Percentiles rank a stretch among this genome's conserved stretches.
Evolutionary conservation across 1,140 invertebrate genomes (phyloP).

Genomic region (Epicauta chinensis): DNA sequence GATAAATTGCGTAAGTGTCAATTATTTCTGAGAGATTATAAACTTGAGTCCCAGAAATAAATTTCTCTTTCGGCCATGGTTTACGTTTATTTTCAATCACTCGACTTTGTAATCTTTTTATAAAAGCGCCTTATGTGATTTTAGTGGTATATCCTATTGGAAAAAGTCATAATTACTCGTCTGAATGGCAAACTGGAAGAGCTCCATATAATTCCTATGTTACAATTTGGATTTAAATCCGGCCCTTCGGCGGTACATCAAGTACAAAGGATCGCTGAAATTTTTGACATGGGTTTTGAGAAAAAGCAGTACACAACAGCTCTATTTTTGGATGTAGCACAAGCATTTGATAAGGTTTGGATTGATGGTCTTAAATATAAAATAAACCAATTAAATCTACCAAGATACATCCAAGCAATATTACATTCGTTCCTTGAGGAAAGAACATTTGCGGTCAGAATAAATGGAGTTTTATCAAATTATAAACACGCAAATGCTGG

Average conservation of each 20-base stretch:
- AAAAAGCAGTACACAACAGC: conserved; percentile 5
- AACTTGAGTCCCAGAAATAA: too few relatives aligned
- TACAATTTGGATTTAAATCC: conserved; percentile 28
- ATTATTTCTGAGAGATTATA: too few relatives aligned
- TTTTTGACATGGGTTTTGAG: conserved; percentile 4
- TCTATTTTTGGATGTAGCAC: conserved; percentile 21
- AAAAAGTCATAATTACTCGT: conserved; percentile 25
- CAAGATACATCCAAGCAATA: neutral
- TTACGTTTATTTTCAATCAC: too few relatives aligned
- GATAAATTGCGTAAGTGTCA: too few relatives aligned
- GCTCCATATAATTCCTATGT: conserved; percentile 26
- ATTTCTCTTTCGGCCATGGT: too few relatives aligned
- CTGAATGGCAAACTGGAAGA: conserved; percentile 24
- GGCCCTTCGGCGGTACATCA: conserved; percentile 26
- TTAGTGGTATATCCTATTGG: too few relatives aligned
- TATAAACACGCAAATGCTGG: conserved; percentile 2
- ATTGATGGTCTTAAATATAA: conserved; percentile 28
- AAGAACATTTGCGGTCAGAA: neutral
- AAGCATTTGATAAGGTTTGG: conserved; percentile 36
- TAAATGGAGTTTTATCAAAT: neutral
- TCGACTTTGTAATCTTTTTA: too few relatives aligned
- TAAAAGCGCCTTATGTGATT: too few relatives aligned
- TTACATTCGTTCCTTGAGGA: neutral
- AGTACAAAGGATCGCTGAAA: conserved; percentile 7
- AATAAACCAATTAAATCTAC: neutral